These are phyloP conservation scores for Drymonia ruficornis DNA, from an alignment of 2,888 invertebrate genomes.

Conservation along the genomic window DNA sequence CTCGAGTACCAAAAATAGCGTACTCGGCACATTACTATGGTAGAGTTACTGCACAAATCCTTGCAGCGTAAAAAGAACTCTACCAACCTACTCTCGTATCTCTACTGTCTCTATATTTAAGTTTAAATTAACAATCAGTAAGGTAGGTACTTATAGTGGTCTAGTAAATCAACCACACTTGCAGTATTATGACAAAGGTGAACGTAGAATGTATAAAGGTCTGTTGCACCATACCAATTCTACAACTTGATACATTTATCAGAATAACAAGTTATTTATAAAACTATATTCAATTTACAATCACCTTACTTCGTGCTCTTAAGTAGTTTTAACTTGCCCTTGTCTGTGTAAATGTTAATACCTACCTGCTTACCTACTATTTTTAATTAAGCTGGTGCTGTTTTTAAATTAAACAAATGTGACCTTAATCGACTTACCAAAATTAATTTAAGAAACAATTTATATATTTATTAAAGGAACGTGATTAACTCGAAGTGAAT, in stretches of 20 bases:
- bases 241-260: background rate
- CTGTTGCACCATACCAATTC: background rate
- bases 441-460: no score
- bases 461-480: no score
- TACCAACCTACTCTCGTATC: no score
- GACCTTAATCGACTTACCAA: background rate
- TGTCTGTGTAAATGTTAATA: slow-evolving; percentile 5
- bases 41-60: no score
- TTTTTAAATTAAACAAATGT: background rate
- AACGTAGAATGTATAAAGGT: background rate
- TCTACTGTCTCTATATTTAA: no score
- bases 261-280: background rate
- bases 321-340: background rate
- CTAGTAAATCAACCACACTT: background rate
- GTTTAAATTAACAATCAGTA: no score
- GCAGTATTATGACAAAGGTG: background rate
- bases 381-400: background rate
- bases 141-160: background rate
- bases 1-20: no score
- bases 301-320: background rate
- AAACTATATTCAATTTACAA: background rate
- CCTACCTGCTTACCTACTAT: background rate
- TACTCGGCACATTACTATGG: no score
- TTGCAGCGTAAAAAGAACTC: no score
- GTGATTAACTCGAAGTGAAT: no score